phyloP scores from a whole-genome alignment of 2,797 vertebrate species.

The Poeciliopsis turneri region DNA sequence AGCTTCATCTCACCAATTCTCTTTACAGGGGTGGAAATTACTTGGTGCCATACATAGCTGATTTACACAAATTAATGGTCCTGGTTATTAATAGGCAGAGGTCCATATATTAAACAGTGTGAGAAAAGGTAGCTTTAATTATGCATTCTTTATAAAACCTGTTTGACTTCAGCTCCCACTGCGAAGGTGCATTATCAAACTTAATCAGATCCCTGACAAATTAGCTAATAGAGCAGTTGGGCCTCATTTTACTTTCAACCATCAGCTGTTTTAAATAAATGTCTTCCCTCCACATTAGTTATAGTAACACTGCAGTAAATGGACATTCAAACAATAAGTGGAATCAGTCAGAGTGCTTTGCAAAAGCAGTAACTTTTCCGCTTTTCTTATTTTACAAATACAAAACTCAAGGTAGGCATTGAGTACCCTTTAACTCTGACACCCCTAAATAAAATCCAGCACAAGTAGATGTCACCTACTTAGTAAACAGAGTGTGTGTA shows the following conservation, averaged over 20 bases:
- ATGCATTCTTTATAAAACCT: slow-evolving; percentile 80
- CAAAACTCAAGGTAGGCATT: background rate
- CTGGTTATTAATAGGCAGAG: slow-evolving; percentile 78
- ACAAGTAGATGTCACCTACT: background rate
- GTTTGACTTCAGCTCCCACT: slow-evolving; percentile 68
- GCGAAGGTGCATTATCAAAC: slow-evolving; percentile 59
- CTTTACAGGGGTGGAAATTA: slow-evolving; percentile 77
- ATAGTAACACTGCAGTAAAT: slow-evolving; percentile 23
- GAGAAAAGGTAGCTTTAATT: slow-evolving; percentile 84
- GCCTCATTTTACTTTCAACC: slow-evolving; percentile 31
- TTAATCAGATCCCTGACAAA: slow-evolving; percentile 62
- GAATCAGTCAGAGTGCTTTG: background rate
- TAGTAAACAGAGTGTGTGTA: background rate
- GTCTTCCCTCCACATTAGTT: slow-evolving; percentile 12
- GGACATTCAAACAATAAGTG: slow-evolving; percentile 10
- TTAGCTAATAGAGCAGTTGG: slow-evolving; percentile 41
- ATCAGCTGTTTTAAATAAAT: slow-evolving; percentile 35
- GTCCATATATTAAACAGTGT: slow-evolving; percentile 81
- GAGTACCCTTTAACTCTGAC: background rate
- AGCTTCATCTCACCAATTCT: slow-evolving; percentile 75
- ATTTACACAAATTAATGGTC: slow-evolving; percentile 81
- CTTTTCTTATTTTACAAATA: background rate
- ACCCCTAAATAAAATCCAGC: background rate
- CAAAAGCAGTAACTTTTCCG: background rate
- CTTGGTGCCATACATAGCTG: slow-evolving; percentile 73